Evolutionary conservation across 2,888 invertebrate genomes (phyloP).

Genomic region (Scaptomyza reducta): DNA sequence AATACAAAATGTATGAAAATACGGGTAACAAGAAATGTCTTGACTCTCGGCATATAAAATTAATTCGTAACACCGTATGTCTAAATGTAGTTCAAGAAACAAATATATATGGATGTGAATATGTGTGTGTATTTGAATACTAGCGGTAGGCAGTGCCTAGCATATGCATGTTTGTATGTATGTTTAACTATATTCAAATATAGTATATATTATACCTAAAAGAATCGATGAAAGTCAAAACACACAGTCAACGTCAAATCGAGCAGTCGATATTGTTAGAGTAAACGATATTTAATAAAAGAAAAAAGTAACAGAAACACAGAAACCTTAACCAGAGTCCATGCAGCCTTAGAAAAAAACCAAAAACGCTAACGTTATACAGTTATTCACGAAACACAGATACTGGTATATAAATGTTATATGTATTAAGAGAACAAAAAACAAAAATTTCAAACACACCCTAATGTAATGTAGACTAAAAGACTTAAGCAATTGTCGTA

Average conservation of each 20-base stretch:
- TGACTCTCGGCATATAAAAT: slow-evolving; percentile 25
- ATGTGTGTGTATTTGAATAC: slow-evolving; percentile 20
- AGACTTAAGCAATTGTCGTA: slow-evolving; percentile 84
- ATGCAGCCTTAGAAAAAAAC: slow-evolving; percentile 37
- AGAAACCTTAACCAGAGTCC: slow-evolving; percentile 28
- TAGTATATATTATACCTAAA: not conserved
- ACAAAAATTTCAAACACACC: slow-evolving; percentile 15
- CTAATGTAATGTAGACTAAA: slow-evolving; percentile 79
- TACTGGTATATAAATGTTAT: slow-evolving; percentile 46
- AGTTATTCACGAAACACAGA: slow-evolving; percentile 10
- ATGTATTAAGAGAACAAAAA: slow-evolving; percentile 27
- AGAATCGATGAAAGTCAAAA: not conserved
- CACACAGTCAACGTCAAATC: not conserved
- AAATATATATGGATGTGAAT: slow-evolving; percentile 29
- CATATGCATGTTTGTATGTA: slow-evolving; percentile 28
- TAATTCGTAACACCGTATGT: slow-evolving; percentile 10
- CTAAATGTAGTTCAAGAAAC: slow-evolving; percentile 18
- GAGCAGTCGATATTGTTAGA: not conserved
- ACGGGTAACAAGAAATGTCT: slow-evolving; percentile 53
- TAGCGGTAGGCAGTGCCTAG: slow-evolving; percentile 24
- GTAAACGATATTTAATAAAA: slow-evolving; percentile 2
- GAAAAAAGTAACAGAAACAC: slow-evolving; percentile 6
- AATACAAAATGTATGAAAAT: slow-evolving; percentile 17
- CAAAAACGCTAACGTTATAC: slow-evolving; percentile 10
- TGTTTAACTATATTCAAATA: slow-evolving; percentile 20